Conservation (phyloP, 2,113 vertebrate genomes). For the Campylomormyrus tamandua region DNA sequence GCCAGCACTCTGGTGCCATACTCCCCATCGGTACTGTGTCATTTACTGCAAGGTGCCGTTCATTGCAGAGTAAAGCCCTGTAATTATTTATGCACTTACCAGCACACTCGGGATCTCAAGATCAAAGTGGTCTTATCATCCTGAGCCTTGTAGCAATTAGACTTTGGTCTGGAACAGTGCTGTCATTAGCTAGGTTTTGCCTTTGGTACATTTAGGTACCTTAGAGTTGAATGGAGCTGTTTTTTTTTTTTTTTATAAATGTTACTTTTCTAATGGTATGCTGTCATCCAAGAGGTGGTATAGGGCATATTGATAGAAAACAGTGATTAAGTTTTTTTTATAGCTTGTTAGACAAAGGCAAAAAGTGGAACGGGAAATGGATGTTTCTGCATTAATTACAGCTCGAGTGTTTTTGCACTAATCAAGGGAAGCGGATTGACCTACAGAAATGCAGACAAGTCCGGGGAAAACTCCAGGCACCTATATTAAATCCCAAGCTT, state of each 20-base stretch:
- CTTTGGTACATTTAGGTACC: not conserved
- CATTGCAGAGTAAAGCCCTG: not conserved
- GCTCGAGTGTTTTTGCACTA: not conserved
- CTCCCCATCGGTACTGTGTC: not conserved
- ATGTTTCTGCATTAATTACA: not conserved
- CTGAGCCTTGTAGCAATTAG: not conserved
- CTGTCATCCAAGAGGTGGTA: not conserved
- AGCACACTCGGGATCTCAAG: not conserved
- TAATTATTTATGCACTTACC: not conserved
- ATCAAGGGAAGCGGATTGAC: not conserved
- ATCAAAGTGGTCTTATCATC: constrained; percentile 3
- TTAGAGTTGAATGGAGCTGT: not conserved
- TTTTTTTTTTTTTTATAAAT: not conserved
- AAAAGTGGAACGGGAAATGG: not conserved
- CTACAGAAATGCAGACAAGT: not conserved
- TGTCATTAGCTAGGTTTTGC: not conserved
- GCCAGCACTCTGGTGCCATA: too few relatives aligned
- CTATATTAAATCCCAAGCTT: not conserved
- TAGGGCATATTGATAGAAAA: not conserved
- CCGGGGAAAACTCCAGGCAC: not conserved
- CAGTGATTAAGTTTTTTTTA: not conserved
- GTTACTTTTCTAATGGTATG: not conserved
- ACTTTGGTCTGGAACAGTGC: not conserved
- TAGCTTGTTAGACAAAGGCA: not conserved
- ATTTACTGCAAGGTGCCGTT: not conserved